Evolutionary conservation across 2,888 invertebrate genomes (phyloP), one percentile per base, ranked within the genome.

Genomic region (Oligia strigilis): DNA sequence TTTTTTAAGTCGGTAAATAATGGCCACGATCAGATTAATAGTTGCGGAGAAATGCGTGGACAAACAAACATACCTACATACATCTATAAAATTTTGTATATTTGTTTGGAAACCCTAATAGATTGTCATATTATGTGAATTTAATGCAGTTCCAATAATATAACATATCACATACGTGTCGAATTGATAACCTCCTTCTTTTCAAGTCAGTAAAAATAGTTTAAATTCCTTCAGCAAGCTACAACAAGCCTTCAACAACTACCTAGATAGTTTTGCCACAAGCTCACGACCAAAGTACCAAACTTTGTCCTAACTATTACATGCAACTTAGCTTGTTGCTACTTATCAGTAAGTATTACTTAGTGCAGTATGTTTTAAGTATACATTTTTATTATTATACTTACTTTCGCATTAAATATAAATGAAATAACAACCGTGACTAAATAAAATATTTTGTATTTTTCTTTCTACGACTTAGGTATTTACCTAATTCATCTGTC

Each of bases 291-390:
- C 36, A 14, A 19, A 52, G 46, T 23, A n/a, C 6, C 66, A 46
- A 80, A 80, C n/a, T 73, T 73, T 14, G 52, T 60, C 4, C 52
- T 19, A 80, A 79, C 66, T 49, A 66, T 66, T 40, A 65, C 71
- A 40, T 36, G 14, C 60, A 43, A 62, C 80, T n/a, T 40, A 23
- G 8, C 58, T 66, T 17, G 11, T 13, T 2, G 4, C 0, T 29
- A 66, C 1, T 13, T 6, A 13, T 14, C 17, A 17, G 36, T 62
- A 13, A 19, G 0, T 67, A n/a, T 49, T 6, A 67, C 19, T 2
- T 55, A 14, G 17, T 36, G n/a, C 17, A 62, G 17, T 60, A 13
- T 40, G 23, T 2, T 43, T 4, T 2, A 19, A 49, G 29, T 40
- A 62, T 40, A 14, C 4, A 29, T 29, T 29, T 29, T 29, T 29